A percentile compares a stretch with the other conserved stretches of the same genome.
Conservation (phyloP, 2,888 invertebrate genomes). For the Himalopsyche tibetana region DNA sequence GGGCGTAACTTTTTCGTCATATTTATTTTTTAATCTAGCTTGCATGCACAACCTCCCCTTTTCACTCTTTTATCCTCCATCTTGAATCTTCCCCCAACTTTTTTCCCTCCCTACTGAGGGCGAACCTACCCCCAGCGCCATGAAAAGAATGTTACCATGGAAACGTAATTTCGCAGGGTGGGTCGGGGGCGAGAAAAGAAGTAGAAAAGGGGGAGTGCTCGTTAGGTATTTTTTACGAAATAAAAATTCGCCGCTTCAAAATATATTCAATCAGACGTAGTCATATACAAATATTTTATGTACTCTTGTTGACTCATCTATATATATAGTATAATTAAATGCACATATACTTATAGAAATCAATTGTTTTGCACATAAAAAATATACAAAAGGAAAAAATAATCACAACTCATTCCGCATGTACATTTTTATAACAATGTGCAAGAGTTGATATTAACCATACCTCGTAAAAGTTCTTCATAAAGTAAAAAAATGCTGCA, state of each 20-base stretch:
- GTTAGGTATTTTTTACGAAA: conserved; percentile 60
- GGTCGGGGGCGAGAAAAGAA: conserved; percentile 45
- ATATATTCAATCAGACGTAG: conserved; percentile 3
- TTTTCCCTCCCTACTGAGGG: conserved; percentile 37
- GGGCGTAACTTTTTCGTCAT: conserved; percentile 40
- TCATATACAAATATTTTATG: too few relatives aligned
- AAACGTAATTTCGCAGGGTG: conserved; percentile 49
- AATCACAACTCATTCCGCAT: too few relatives aligned
- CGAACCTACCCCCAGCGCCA: conserved; percentile 49
- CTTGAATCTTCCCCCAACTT: conserved; percentile 47
- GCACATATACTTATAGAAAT: too few relatives aligned
- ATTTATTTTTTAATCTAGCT: conserved; percentile 39
- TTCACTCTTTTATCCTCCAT: conserved; percentile 50
- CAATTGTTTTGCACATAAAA: too few relatives aligned
- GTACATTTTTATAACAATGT: too few relatives aligned
- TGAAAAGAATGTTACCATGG: conserved; percentile 64
- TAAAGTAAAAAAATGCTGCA: too few relatives aligned
- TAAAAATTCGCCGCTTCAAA: conserved; percentile 59
- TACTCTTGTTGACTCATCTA: too few relatives aligned
- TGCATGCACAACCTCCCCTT: conserved; percentile 46
- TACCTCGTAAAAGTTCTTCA: too few relatives aligned
- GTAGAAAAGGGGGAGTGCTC: conserved; percentile 52
- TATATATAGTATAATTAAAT: too few relatives aligned
- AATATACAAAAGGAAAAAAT: too few relatives aligned
- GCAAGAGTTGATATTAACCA: too few relatives aligned